Conservation (phyloP, 2,113 vertebrate genomes). For the Bucco capensis region DNA sequence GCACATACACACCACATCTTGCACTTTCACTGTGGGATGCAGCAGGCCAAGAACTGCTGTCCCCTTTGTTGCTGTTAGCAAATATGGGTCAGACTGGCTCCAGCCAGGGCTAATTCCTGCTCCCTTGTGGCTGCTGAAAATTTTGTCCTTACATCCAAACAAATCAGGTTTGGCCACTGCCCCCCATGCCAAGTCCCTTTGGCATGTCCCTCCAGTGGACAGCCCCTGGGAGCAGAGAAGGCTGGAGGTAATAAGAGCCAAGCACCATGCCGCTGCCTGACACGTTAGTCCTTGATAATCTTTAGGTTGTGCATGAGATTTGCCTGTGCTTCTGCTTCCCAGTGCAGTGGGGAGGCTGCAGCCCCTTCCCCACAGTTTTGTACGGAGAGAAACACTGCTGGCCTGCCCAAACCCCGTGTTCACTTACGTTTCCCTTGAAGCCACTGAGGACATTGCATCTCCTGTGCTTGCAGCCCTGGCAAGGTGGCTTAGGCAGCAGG, state of each 20-base stretch:
- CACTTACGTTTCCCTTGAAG: background rate
- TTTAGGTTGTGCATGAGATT: background rate
- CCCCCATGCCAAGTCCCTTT: fast-evolving
- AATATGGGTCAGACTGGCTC: background rate
- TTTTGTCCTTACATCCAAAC: background rate
- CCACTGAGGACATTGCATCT: background rate
- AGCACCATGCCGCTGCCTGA: background rate
- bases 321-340: background rate
- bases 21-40: background rate
- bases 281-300: background rate
- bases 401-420: background rate
- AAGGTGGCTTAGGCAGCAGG: background rate
- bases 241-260: background rate
- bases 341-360: background rate
- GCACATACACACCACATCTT: fast-evolving
- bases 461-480: background rate
- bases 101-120: background rate
- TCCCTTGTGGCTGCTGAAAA: background rate
- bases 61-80: background rate
- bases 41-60: fast-evolving
- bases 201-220: background rate
- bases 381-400: background rate
- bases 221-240: background rate
- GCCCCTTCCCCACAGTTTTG: background rate
- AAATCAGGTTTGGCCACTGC: background rate